phyloP scores from a whole-genome alignment of 2,888 invertebrate genomes.

The Drosophila bunnanda region DNA sequence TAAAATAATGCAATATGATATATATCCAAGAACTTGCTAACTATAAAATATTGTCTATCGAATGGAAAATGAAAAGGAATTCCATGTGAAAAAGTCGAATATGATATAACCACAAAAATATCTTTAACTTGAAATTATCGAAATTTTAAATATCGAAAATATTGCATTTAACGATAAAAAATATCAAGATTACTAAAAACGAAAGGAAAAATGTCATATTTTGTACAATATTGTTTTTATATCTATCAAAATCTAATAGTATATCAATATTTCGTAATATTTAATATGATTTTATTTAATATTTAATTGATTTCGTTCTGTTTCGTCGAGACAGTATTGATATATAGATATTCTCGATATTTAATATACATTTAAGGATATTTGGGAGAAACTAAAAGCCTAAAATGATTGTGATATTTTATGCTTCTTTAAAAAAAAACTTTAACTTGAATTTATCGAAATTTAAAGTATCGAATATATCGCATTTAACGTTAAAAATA shows the following conservation, averaged over 20 bases:
- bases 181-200: background rate
- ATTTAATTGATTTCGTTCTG: no score
- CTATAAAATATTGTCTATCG: background rate
- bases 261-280: no score
- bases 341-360: background rate
- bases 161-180: background rate
- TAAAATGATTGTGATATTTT: background rate
- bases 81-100: background rate
- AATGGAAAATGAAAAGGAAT: background rate
- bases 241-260: no score
- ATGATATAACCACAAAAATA: background rate
- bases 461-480: no score
- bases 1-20: background rate
- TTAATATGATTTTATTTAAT: no score
- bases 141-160: background rate
- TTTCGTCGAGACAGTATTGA: background rate
- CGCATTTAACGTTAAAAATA: no score
- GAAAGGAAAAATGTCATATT: no score
- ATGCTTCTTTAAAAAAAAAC: no score
- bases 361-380: background rate
- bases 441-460: no score
- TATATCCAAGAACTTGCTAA: background rate
- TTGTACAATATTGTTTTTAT: no score
- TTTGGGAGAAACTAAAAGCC: background rate
- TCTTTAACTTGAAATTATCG: background rate